Evolutionary conservation across 2,113 vertebrate genomes (phyloP), one percentile per base, ranked within the genome.

Genomic region (Mastomys natalensis): DNA sequence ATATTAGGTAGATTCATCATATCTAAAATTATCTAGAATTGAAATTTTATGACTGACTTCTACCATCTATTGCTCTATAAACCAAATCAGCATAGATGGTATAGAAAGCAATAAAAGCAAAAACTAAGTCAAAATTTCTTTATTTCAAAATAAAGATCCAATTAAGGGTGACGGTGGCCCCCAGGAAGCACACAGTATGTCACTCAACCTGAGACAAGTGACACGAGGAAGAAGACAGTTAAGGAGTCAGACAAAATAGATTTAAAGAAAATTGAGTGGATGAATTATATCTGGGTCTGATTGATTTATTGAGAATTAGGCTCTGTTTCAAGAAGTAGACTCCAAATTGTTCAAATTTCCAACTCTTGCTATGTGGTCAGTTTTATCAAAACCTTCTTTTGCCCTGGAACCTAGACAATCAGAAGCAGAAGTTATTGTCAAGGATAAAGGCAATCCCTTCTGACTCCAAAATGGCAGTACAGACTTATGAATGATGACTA

Each of bases 61-160:
- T 48, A 84, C 31, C 74, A 68, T 45, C 55, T 6, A 73, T 77
- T 51, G 48, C 7, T 37, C 22, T 87, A 3, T 74, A 34, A 78
- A 58, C 37, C 91, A 96, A 70, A 89, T 1, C 74, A 53, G 17
- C 64, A 74, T 81, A 93, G 34, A 9, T 94, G 5, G 29, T n/a
- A 12, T 17, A 53, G 1, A 37, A 45, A 97, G 89, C 91, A 97
- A 94, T 19, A 7, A 85, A 87, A 91, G 4, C 24, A 92, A 90
- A 90, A 93, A 64, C n/a, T 37, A 89, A 77, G 17, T 3, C 80
- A 0, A 8, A 13, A 55, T 55, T 55, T 55, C 51, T 37, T 37
- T 5, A 82, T 82, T 40, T 48, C 85, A 62, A 94, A 72, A 89
- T 40, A 95, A 96, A 55, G 34, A 55, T 80, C 51, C 62, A 4